These are phyloP conservation scores for Sylvicola cinctus DNA, from an alignment of 2,888 invertebrate species.

Conservation along the genomic window DNA sequence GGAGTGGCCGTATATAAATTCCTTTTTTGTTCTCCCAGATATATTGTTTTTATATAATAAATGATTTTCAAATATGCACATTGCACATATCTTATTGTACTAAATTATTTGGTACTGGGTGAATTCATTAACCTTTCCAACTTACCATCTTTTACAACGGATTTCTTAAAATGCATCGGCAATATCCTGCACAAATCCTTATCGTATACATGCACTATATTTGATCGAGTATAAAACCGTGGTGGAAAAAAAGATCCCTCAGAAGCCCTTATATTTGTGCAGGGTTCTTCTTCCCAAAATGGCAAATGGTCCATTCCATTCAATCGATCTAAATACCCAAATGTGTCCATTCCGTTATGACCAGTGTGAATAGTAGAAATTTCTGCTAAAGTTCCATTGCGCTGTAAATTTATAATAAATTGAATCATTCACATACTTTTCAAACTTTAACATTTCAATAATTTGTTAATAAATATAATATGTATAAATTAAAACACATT, in stretches of 20 bases:
- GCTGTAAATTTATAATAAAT: constrained; percentile 25
- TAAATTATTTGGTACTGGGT: too few relatives aligned
- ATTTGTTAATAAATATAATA: too few relatives aligned
- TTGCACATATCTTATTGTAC: too few relatives aligned
- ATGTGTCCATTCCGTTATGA: constrained; percentile 48
- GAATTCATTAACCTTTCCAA: too few relatives aligned
- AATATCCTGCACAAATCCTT: constrained; percentile 69
- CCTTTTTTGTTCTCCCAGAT: too few relatives aligned
- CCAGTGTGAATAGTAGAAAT: constrained; percentile 65
- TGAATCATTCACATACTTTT: background rate
- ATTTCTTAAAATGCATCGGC: constrained; percentile 47
- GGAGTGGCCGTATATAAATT: too few relatives aligned
- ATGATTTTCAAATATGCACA: too few relatives aligned
- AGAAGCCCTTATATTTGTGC: constrained; percentile 47
- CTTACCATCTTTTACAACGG: constrained; percentile 48
- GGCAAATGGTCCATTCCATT: constrained; percentile 58
- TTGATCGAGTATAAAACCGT: constrained; percentile 42
- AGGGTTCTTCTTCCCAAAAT: constrained; percentile 53
- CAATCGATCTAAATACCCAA: constrained; percentile 53
- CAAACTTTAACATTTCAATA: too few relatives aligned
- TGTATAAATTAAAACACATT: too few relatives aligned
- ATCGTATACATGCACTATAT: constrained; percentile 58
- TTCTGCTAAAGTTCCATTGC: constrained; percentile 64
- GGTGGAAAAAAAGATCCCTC: constrained; percentile 77
- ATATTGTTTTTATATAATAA: too few relatives aligned